Evolutionary conservation across 2,797 vertebrate genomes (phyloP).

Genomic region (Periparus ater): DNA sequence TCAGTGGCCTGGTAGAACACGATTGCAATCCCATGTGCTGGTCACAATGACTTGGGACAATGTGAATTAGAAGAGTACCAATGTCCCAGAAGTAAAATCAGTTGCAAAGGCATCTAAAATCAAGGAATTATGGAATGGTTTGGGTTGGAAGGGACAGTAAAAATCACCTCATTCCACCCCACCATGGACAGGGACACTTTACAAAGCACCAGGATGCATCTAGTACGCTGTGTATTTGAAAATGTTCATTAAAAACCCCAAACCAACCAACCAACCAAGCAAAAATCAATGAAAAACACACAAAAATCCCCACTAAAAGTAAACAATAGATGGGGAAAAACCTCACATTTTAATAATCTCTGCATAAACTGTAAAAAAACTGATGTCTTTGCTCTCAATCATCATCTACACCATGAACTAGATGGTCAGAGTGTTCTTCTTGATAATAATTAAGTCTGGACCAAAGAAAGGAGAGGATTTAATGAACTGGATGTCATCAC

Average conservation of each 20-base stretch:
- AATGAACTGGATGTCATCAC: not conserved
- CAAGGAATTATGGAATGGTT: not conserved
- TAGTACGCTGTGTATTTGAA: rapidly evolving
- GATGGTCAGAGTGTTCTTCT: not conserved
- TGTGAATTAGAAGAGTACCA: rapidly evolving
- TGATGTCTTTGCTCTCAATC: not conserved
- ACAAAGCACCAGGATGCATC: not conserved
- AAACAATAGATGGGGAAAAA: not conserved
- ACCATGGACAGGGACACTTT: not conserved
- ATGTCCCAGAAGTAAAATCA: not conserved
- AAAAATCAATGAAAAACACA: not conserved
- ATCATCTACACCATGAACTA: rapidly evolving
- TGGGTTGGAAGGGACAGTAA: not conserved
- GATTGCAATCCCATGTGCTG: not conserved
- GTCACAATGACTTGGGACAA: not conserved
- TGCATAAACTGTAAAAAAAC: not conserved
- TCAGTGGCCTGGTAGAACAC: not conserved
- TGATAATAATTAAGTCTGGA: not conserved
- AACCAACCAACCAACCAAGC: not conserved
- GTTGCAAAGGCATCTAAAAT: not conserved
- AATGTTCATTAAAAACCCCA: not conserved
- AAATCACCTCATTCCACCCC: not conserved
- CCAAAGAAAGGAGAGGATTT: not conserved
- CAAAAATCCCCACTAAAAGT: rapidly evolving
- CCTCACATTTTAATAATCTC: not conserved